These are phyloP conservation scores for Gymnoscopelus braueri DNA, from an alignment of 2,797 vertebrate genomes.

Conservation along the genomic window DNA sequence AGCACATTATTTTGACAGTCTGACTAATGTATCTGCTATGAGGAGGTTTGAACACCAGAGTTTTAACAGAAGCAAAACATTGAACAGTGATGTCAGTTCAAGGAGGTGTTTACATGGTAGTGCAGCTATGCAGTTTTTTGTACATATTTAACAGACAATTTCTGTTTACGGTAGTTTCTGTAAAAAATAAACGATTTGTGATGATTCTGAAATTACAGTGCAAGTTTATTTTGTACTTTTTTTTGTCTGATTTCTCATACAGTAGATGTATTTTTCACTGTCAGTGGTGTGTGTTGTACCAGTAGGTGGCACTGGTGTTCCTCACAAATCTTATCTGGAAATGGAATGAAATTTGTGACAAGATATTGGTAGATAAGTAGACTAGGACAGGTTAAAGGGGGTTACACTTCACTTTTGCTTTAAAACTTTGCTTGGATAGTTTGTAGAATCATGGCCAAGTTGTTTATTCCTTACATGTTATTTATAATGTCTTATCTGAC, in stretches of 20 bases:
- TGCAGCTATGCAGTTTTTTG: conserved; percentile 35
- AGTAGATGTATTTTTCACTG: background rate
- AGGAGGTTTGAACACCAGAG: no score
- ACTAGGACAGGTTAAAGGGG: conserved; percentile 10
- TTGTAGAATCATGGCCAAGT: background rate
- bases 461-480: background rate
- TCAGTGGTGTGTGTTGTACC: conserved; percentile 44
- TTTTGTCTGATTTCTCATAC: background rate
- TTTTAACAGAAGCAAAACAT: no score
- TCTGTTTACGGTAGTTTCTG: conserved; percentile 35
- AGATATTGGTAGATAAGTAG: conserved; percentile 1
- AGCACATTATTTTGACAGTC: no score
- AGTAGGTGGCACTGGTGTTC: conserved; percentile 85
- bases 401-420: background rate
- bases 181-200: conserved; percentile 49
- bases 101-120: no score
- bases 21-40: no score
- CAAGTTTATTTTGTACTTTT: background rate
- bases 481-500: background rate
- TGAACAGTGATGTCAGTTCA: no score
- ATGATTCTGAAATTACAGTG: background rate
- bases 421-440: background rate
- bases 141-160: conserved; percentile 61
- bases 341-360: background rate
- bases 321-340: conserved; percentile 27